Evolutionary conservation across 2,888 invertebrate genomes (phyloP), one percentile per base, ranked within the genome.

Genomic region (Troilus luridus): DNA sequence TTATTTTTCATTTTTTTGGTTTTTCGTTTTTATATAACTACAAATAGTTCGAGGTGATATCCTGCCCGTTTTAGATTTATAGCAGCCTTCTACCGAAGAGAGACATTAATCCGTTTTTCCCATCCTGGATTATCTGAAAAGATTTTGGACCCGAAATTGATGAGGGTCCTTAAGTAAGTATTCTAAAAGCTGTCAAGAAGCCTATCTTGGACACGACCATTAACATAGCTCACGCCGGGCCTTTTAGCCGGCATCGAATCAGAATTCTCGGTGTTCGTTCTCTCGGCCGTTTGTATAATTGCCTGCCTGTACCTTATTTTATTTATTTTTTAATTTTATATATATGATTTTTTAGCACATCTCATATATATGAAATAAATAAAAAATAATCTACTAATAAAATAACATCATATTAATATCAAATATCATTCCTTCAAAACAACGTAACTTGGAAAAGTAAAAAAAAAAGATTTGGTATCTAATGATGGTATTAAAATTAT

Each of bases 81-180:
- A 0, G 9, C 8, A 8, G 72, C 27, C 8, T 9, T 9, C 17
- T 41, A 0, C 41, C 7, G 41, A 77, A 77, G 41, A 77, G 12
- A 67, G 24, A 67, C 17, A 77, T 77, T 77, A 77, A 77, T 77
- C 72, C 72, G 72, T 77, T 77, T 77, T 77, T 41, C 27, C 72
- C 72, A 77, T 77, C 41, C 17, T 0, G 27, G 9, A 0, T 77
- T 77, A 77, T 77, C 72, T 77, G 11, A 12, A 27, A 17, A 10
- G 24, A 14, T 67, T 77, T 77, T 19, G 72, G 72, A 64, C 14
- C 11, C 6, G 27, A 41, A 41, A 77, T 77, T 77, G 72, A 77
- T 77, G 72, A 77, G 27, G 72, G 41, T 24, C 72, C 17, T 77
- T 77, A 77, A 77, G 72, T 77, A 77, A 77, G 72, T 77, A 77